Percentiles rank a stretch among this genome's conserved stretches.
Evolutionary conservation across 2,113 vertebrate species (phyloP).

Genomic region (Pseudorhombus dupliciocellatus): DNA sequence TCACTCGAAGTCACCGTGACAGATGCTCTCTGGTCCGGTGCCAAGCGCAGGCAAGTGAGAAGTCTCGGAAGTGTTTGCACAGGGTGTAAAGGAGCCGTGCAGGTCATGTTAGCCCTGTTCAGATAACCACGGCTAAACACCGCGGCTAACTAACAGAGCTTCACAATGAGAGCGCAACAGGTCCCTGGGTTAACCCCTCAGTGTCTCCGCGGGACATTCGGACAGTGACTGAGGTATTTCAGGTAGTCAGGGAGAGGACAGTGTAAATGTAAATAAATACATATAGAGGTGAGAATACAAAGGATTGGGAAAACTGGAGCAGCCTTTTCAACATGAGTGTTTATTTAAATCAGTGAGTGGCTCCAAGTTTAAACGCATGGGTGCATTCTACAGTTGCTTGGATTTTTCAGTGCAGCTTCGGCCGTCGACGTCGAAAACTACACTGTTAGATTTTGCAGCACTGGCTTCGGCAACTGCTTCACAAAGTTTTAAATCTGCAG

Average conservation of each 20-base stretch:
- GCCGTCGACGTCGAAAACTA: too few relatives aligned
- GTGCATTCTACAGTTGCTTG: too few relatives aligned
- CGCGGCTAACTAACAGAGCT: conserved; percentile 46
- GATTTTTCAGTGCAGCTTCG: too few relatives aligned
- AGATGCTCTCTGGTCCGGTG: conserved; percentile 75
- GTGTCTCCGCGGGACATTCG: conserved; percentile 7
- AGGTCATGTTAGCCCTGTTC: conserved; percentile 72
- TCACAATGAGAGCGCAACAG: conserved; percentile 34
- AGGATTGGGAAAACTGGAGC: neutral
- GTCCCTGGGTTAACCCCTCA: conserved; percentile 32
- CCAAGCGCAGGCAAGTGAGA: conserved; percentile 75
- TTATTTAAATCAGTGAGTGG: too few relatives aligned
- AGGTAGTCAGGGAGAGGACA: neutral
- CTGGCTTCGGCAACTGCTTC: neutral
- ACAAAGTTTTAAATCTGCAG: neutral
- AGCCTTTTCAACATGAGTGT: too few relatives aligned
- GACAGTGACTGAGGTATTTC: too few relatives aligned
- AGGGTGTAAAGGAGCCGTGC: conserved; percentile 69
- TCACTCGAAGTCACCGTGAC: conserved; percentile 68
- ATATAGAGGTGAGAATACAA: neutral
- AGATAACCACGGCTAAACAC: conserved; percentile 72
- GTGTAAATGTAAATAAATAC: neutral
- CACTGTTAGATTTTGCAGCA: neutral
- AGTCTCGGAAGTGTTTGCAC: conserved; percentile 74
- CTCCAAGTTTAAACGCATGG: too few relatives aligned